These are phyloP conservation scores for Catocala sponsa DNA, from an alignment of 2,888 invertebrate genomes.

Conservation along the genomic window DNA sequence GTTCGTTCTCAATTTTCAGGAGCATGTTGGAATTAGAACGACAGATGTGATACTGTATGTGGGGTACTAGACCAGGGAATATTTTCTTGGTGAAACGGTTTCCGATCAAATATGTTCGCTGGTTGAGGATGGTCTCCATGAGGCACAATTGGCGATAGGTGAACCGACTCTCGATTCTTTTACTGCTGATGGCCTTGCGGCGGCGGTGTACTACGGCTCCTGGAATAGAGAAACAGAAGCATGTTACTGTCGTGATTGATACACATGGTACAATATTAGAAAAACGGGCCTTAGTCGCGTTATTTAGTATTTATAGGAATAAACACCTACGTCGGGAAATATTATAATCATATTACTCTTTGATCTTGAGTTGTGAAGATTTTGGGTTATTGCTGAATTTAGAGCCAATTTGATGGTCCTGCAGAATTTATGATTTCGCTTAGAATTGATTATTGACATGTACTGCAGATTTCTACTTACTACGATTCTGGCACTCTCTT, in stretches of 20 bases:
- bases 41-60: constrained; percentile 72
- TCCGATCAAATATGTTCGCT: constrained; percentile 69
- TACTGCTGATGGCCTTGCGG: constrained; percentile 41
- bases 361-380: too few species aligned
- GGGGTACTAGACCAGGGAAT: constrained; percentile 65
- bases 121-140: constrained; percentile 72
- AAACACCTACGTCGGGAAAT: too few species aligned
- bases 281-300: too few species aligned
- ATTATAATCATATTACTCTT: too few species aligned
- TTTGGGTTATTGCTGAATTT: too few species aligned
- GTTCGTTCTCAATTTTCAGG: constrained; percentile 91
- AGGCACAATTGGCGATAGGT: constrained; percentile 54
- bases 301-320: too few species aligned
- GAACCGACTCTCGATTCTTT: constrained; percentile 59
- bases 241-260: neutral
- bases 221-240: constrained; percentile 54
- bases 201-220: constrained; percentile 78
- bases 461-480: too few species aligned
- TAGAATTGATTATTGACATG: too few species aligned
- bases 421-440: too few species aligned
- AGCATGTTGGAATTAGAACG: constrained; percentile 88
- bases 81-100: constrained; percentile 69
- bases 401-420: too few species aligned
- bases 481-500: too few species aligned
- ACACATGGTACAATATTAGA: too few species aligned